phyloP scores from a whole-genome alignment of 2,113 vertebrate species.

The Cisticola juncidis region DNA sequence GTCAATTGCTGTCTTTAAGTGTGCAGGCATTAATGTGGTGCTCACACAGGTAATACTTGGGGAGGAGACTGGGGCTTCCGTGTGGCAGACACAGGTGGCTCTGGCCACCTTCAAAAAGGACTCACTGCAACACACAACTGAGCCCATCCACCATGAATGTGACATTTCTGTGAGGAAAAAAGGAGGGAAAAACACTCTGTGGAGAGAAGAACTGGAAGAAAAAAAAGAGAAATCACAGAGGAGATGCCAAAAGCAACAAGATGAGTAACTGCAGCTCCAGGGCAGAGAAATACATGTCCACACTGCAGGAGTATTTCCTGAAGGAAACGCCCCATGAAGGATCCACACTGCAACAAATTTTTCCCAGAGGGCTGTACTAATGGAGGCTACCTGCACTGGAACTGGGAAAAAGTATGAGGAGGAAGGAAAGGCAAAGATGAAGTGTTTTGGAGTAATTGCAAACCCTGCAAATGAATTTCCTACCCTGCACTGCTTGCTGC shows the following conservation, averaged over 20 bases:
- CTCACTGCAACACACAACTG: background rate
- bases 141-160: background rate
- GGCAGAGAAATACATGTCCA: background rate
- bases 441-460: background rate
- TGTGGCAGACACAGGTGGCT: background rate
- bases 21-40: background rate
- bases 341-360: background rate
- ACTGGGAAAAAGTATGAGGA: background rate
- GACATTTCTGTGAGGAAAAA: background rate
- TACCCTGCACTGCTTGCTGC: background rate
- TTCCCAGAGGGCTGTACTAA: background rate
- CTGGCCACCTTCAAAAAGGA: background rate
- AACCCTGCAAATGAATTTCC: background rate
- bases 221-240: background rate
- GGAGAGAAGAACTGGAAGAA: background rate
- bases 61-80: background rate
- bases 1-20: background rate
- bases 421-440: background rate
- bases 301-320: background rate
- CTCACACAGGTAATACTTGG: background rate
- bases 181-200: background rate
- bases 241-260: background rate
- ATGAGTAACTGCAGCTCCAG: background rate
- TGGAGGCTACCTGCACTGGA: fast-evolving
- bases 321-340: background rate